Conservation (phyloP, 1,140 invertebrate genomes). For the Brachionus angularis region DNA sequence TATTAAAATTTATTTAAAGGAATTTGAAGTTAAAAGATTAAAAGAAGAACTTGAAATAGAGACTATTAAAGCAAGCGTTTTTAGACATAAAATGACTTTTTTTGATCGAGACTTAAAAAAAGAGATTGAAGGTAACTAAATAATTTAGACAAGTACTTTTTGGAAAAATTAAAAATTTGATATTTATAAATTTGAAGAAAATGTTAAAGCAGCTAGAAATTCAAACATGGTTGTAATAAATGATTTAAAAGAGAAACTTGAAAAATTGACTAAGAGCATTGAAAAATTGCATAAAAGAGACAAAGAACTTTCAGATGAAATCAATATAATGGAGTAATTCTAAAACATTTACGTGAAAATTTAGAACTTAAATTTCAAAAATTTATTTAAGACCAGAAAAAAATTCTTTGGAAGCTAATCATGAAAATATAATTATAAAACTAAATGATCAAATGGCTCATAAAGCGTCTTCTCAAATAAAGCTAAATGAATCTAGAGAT, state of each 20-base stretch:
- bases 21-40: constrained; percentile 23
- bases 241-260: constrained; percentile 16
- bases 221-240: constrained; percentile 33
- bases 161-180: neutral
- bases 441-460: constrained; percentile 32
- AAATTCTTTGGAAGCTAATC: constrained; percentile 1
- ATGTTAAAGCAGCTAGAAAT: constrained; percentile 23
- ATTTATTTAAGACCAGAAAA: constrained; percentile 23
- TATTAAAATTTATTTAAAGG: neutral
- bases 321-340: constrained; percentile 25
- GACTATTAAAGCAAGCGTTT: constrained; percentile 37
- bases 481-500: constrained; percentile 32
- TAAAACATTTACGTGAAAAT: neutral
- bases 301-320: constrained; percentile 14
- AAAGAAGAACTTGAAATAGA: constrained; percentile 37
- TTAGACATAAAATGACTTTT: constrained; percentile 33
- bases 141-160: neutral
- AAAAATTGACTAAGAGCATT: constrained; percentile 3
- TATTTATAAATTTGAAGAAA: constrained; percentile 4
- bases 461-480: constrained; percentile 27
- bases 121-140: constrained; percentile 40
- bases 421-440: constrained; percentile 18
- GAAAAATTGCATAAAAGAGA: constrained; percentile 36
- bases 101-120: constrained; percentile 22
- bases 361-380: neutral